Evolutionary conservation across 2,113 vertebrate genomes (phyloP), one percentile per base, ranked within the genome.

Genomic region (Protomyctophum bolini): DNA sequence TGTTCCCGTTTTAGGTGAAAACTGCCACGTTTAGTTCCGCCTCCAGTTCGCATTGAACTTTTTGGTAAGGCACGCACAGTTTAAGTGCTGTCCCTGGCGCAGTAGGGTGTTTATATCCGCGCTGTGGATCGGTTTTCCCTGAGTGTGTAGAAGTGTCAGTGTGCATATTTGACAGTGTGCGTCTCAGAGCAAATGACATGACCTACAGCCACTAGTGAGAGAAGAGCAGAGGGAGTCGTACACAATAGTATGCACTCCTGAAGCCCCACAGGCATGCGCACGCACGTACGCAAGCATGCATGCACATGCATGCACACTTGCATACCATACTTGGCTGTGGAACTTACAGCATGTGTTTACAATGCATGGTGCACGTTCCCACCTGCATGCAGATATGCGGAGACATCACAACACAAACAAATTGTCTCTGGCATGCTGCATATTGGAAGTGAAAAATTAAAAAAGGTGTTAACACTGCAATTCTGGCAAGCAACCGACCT

Each of bases 1-100:
- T 80, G 83, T 88, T 87, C 65, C 76, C 80, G 78, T 89, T 89
- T 91, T 73, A 88, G 83, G 75, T 81, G 72, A 83, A 88, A 87
- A 85, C 65, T 82, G 75, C 70, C 76, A 67, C 73, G 68, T 88
- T 87, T 86, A 73, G 76, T 78, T 84, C 81, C 69, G 63, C 82
- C 70, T 73, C 50, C 75, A 66, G 56, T 83, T 81, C 11, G 68
- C 61, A 71, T 62, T 72, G 67, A 86, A 85, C 72, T 79, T 80
- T 80, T 81, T 1, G 6, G n/a, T 66, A 72, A 64, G 73, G 70
- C 68, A 8, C 56, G 33, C 33, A 41, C 51, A 54, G 54, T 76
- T 80, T 78, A 46, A 50, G 48, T 59, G 65, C 76, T 72, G 60
- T 72, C 60, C 51, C 46, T 57, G 61, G 57, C 21, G 33, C 71